These are phyloP conservation scores for Esox lucius DNA, from an alignment of 2,797 vertebrate species.

Conservation along the genomic window DNA sequence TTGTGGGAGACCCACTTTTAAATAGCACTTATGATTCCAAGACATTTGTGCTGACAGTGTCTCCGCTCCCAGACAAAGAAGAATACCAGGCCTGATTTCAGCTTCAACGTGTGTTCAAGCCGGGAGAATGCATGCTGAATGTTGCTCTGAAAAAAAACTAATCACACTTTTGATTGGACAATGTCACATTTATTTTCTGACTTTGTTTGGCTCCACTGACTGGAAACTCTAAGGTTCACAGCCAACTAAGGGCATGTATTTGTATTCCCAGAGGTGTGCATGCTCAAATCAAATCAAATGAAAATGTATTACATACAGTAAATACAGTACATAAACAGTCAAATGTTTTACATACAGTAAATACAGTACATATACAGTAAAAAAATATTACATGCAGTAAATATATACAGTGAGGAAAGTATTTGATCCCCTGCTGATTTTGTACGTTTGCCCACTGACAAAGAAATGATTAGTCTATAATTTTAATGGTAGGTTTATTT, in stretches of 20 bases:
- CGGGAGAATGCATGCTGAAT: constrained; percentile 8
- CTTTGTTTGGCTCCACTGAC: constrained; percentile 12
- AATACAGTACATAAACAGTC: too few relatives aligned
- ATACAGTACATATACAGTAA: too few relatives aligned
- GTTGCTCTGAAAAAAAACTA: constrained; percentile 12
- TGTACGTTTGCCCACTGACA: too few relatives aligned
- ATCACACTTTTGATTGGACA: constrained; percentile 21
- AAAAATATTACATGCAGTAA: too few relatives aligned
- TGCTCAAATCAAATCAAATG: too few relatives aligned
- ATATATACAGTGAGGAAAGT: too few relatives aligned
- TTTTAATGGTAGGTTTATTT: too few relatives aligned
- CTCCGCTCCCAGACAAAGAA: constrained; percentile 17
- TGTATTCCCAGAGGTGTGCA: too few relatives aligned
- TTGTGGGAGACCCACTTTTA: constrained; percentile 18
- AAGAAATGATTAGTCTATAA: too few relatives aligned
- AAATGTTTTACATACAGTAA: too few relatives aligned
- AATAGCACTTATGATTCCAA: constrained; percentile 13
- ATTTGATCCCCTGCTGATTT: too few relatives aligned
- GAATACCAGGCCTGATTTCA: constrained; percentile 19
- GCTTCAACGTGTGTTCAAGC: constrained; percentile 18
- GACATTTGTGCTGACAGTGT: not conserved
- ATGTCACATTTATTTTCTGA: constrained; percentile 28
- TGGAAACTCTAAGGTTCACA: constrained; percentile 6
- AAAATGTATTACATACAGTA: too few relatives aligned
- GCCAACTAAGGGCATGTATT: not conserved